A percentile compares a stretch with the other conserved stretches of the same genome.
phyloP scores from a whole-genome alignment of 64 coral and sea anemone genomes.

The Catalaphyllia jardinei region DNA sequence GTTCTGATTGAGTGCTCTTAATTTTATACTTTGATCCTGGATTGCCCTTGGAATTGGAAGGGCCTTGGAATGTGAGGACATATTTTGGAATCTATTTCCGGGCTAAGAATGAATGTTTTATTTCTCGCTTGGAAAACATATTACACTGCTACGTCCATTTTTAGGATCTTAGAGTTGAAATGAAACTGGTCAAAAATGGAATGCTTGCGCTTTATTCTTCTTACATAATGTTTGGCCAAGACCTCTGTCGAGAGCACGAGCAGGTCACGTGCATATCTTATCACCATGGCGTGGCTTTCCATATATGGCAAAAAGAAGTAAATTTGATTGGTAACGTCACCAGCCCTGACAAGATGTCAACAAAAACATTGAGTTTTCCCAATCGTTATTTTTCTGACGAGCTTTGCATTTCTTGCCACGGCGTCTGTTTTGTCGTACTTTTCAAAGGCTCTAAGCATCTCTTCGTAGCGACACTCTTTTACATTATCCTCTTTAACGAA shows the following conservation, averaged over 20 bases:
- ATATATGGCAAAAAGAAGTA: constrained; percentile 65
- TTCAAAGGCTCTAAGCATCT: not conserved
- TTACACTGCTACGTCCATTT: too few relatives aligned
- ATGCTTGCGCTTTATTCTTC: too few relatives aligned
- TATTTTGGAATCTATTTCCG: too few relatives aligned
- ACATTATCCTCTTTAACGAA: not conserved
- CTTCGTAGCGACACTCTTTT: not conserved
- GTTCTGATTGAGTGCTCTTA: too few relatives aligned
- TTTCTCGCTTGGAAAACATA: too few relatives aligned
- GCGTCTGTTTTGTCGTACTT: not conserved
- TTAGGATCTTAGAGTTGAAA: too few relatives aligned
- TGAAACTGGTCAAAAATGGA: too few relatives aligned
- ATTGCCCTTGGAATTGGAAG: too few relatives aligned
- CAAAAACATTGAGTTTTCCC: constrained; percentile 96
- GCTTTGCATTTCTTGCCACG: not conserved
- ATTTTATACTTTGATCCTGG: too few relatives aligned
- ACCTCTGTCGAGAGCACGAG: not conserved
- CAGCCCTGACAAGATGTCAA: constrained; percentile 95
- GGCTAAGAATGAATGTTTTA: too few relatives aligned
- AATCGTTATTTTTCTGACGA: constrained; percentile 53
- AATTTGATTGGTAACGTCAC: constrained; percentile 90
- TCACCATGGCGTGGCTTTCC: constrained; percentile 45
- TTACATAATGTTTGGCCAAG: too few relatives aligned
- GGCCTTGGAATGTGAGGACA: too few relatives aligned
- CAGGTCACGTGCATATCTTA: constrained; percentile 58